Evolutionary conservation across 2,797 vertebrate genomes (phyloP).

Genomic region (Cossypha heuglini): DNA sequence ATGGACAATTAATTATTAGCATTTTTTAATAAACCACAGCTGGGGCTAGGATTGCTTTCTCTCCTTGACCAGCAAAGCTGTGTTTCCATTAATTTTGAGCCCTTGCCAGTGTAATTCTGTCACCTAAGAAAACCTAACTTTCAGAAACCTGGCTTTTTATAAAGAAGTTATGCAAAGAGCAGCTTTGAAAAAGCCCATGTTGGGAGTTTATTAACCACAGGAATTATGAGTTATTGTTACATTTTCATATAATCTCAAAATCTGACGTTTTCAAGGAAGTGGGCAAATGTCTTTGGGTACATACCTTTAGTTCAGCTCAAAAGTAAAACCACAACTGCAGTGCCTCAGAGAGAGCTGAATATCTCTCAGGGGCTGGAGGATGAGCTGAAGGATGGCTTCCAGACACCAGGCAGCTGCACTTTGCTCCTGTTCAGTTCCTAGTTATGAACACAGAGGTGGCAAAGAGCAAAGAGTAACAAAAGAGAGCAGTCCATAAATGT

Average conservation of each 20-base stretch:
- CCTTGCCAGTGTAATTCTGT: background rate
- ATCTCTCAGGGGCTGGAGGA: background rate
- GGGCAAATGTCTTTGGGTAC: background rate
- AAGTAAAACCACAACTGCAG: background rate
- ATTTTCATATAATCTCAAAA: background rate
- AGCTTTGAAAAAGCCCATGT: background rate
- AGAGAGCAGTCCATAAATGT: background rate
- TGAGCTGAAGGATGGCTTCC: background rate
- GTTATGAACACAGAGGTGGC: background rate
- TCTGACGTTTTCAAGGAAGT: background rate
- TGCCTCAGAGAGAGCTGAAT: background rate
- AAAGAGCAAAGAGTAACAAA: background rate
- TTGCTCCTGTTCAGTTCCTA: background rate
- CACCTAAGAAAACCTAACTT: background rate
- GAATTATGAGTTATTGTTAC: background rate
- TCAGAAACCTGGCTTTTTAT: background rate
- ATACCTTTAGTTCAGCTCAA: background rate
- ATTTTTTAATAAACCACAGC: background rate
- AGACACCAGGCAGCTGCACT: background rate
- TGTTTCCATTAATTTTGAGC: background rate
- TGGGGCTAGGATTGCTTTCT: background rate
- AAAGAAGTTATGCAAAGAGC: background rate
- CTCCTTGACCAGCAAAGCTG: background rate
- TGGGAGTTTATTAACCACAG: background rate
- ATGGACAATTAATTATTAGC: background rate